Evolutionary conservation across 1,140 invertebrate genomes (phyloP).

Genomic region (Orius laevigatus): DNA sequence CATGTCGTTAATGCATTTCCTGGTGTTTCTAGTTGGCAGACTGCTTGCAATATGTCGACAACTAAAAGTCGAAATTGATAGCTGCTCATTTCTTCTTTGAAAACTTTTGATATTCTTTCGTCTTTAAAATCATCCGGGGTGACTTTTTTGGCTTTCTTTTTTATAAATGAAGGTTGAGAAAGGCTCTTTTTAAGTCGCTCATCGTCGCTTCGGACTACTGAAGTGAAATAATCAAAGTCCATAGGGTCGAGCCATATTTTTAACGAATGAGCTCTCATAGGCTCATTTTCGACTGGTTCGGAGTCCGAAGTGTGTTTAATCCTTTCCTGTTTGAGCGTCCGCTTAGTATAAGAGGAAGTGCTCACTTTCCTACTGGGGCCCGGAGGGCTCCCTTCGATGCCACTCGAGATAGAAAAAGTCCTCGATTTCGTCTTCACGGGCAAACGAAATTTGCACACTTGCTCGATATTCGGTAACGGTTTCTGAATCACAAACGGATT

Average conservation of each 20-base stretch:
- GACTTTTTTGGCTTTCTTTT: slow-evolving; percentile 26
- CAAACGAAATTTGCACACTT: slow-evolving; percentile 7
- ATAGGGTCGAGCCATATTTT: slow-evolving; percentile 40
- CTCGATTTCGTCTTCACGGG: not conserved
- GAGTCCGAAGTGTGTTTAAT: slow-evolving; percentile 10
- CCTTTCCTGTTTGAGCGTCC: slow-evolving; percentile 24
- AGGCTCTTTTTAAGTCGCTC: slow-evolving; percentile 26
- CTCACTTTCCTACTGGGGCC: slow-evolving; percentile 3
- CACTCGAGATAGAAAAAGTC: slow-evolving; percentile 5
- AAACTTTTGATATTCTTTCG: slow-evolving; percentile 33
- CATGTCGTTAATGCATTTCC: slow-evolving; percentile 32
- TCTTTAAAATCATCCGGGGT: slow-evolving; percentile 35
- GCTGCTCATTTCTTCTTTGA: slow-evolving; percentile 33
- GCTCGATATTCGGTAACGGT: not conserved
- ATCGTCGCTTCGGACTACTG: slow-evolving; percentile 35
- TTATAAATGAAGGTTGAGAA: slow-evolving; percentile 5
- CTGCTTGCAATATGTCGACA: slow-evolving; percentile 36
- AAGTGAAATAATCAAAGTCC: slow-evolving; percentile 47
- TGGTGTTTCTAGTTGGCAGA: slow-evolving; percentile 34
- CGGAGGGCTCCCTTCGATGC: slow-evolving; percentile 7
- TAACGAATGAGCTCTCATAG: slow-evolving; percentile 25
- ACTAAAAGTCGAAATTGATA: slow-evolving; percentile 40
- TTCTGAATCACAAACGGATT: slow-evolving; percentile 5
- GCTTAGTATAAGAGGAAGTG: slow-evolving; percentile 7
- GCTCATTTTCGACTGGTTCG: slow-evolving; percentile 4